Conservation (phyloP, 2,113 vertebrate species). For the Heterotilapia buettikoferi region DNA sequence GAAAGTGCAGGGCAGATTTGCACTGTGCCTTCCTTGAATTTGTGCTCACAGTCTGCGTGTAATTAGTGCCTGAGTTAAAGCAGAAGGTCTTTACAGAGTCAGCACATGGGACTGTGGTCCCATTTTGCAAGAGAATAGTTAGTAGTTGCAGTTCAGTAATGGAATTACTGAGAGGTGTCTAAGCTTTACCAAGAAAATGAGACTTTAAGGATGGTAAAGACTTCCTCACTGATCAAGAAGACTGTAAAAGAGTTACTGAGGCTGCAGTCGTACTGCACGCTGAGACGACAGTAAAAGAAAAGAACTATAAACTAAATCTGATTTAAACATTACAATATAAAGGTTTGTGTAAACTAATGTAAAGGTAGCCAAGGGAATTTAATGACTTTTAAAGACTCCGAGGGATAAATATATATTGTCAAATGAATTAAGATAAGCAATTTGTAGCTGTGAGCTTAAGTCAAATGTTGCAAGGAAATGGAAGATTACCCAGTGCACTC, state of each 20-base stretch:
- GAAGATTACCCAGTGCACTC: background rate
- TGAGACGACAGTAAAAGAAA: background rate
- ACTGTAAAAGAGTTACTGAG: background rate
- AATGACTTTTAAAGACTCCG: background rate
- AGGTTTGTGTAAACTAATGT: background rate
- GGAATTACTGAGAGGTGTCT: background rate
- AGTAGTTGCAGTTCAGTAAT: background rate
- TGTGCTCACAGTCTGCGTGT: slow-evolving; percentile 6
- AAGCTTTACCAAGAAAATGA: background rate
- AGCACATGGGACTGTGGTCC: slow-evolving; percentile 11
- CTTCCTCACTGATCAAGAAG: background rate
- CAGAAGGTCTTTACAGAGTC: background rate
- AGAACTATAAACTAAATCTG: background rate
- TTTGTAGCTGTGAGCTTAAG: background rate
- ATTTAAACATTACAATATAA: background rate
- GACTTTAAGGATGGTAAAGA: background rate
- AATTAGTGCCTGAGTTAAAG: slow-evolving; percentile 37
- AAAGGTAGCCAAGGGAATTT: background rate
- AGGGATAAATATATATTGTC: background rate
- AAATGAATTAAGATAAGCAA: slow-evolving; percentile 24
- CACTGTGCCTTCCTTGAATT: slow-evolving; percentile 9
- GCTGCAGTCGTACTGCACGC: background rate
- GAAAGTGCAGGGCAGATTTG: background rate
- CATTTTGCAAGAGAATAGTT: background rate
- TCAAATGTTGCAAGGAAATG: slow-evolving; percentile 1